Conservation (phyloP, 2,888 invertebrate genomes). For the Mantis religiosa region DNA sequence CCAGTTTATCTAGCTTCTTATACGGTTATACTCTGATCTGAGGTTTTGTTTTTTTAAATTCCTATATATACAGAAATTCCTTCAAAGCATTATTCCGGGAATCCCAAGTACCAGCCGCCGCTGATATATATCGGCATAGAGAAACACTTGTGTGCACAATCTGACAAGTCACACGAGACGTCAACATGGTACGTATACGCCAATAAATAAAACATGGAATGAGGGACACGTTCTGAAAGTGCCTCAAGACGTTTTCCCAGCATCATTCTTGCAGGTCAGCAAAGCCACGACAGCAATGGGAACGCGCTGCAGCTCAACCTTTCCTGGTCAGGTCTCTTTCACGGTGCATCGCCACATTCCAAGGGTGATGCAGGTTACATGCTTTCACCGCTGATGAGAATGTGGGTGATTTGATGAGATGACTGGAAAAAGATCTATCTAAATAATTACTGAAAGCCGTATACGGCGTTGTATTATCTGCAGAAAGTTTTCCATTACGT, state of each 20-base stretch:
- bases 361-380: background rate
- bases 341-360: background rate
- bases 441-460: background rate
- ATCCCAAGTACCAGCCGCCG: background rate
- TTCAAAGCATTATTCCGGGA: no score
- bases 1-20: no score
- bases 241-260: background rate
- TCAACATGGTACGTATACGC: background rate
- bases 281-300: background rate
- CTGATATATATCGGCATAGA: background rate
- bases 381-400: background rate
- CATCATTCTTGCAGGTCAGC: background rate
- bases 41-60: no score
- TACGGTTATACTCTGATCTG: no score
- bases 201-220: background rate
- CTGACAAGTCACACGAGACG: background rate
- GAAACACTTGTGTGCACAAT: background rate
- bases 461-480: no score
- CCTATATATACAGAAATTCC: no score
- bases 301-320: background rate
- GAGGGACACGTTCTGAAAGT: background rate
- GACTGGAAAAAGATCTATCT: background rate
- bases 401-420: background rate
- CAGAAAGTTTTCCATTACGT: no score
- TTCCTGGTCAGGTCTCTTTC: background rate